A percentile compares a stretch with the other conserved stretches of the same genome.
Conservation (phyloP, 2,113 vertebrate genomes). For the Engraulis encrasicolus region DNA sequence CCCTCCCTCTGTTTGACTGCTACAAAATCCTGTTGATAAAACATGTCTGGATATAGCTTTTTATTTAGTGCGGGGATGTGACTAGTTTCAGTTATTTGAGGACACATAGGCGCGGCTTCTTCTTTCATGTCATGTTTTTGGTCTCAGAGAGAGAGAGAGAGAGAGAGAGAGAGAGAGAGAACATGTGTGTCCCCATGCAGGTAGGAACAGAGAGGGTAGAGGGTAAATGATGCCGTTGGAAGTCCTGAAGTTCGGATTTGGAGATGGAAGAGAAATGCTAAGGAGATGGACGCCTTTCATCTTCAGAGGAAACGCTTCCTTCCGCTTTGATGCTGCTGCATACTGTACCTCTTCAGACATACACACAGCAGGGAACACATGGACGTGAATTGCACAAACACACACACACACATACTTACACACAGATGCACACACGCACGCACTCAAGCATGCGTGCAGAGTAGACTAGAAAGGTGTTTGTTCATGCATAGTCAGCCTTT, state of each 20-base stretch:
- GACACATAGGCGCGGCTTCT: background rate
- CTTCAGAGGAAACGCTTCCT: constrained; percentile 10
- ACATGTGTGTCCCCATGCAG: too few species aligned
- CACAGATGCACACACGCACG: background rate
- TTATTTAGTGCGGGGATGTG: background rate
- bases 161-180: too few species aligned
- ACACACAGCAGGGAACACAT: too few species aligned
- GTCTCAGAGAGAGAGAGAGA: background rate
- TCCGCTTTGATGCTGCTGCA: constrained; percentile 27
- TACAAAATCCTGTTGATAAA: background rate
- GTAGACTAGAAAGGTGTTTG: background rate
- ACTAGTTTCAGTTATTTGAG: background rate
- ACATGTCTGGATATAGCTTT: background rate
- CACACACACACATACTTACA: background rate
- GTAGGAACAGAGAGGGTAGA: too few species aligned
- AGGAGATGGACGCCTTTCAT: constrained; percentile 22
- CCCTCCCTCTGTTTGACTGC: background rate
- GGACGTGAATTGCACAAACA: too few species aligned
- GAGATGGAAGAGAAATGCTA: background rate
- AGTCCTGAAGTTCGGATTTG: too few species aligned
- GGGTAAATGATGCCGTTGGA: too few species aligned
- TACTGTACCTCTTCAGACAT: background rate
- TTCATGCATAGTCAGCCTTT: constrained; percentile 26
- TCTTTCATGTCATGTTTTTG: background rate
- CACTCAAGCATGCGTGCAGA: too few species aligned